Evolutionary conservation across 2,113 vertebrate species (phyloP).

Genomic region (Sceloporus tristichus): DNA sequence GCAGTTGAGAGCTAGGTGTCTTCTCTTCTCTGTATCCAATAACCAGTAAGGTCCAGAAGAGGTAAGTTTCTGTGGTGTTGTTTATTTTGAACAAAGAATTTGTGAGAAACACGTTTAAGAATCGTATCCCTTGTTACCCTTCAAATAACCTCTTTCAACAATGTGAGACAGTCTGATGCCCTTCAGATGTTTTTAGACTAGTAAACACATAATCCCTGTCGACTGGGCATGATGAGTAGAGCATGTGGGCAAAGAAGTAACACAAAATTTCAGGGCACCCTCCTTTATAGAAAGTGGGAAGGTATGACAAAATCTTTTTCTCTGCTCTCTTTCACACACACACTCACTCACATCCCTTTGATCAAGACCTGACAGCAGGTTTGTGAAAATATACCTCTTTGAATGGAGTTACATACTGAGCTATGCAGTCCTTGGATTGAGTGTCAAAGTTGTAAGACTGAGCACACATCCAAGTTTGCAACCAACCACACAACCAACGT

Average conservation of each 20-base stretch:
- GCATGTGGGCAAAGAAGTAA: background rate
- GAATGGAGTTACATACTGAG: too few species aligned
- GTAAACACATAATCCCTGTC: background rate
- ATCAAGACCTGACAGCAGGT: background rate
- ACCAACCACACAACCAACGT: too few species aligned
- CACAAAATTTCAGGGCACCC: background rate
- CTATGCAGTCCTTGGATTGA: background rate
- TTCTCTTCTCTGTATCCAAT: background rate
- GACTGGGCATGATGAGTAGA: background rate
- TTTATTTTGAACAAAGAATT: constrained; percentile 40
- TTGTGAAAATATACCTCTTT: background rate
- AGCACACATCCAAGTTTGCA: too few species aligned
- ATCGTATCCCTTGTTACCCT: constrained; percentile 35
- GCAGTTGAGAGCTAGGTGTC: background rate
- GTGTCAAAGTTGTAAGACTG: too few species aligned
- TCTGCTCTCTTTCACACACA: too few species aligned
- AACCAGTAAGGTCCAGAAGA: constrained; percentile 18
- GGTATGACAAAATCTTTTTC: background rate
- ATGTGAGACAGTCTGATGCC: background rate
- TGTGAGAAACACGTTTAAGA: background rate
- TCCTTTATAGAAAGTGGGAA: background rate
- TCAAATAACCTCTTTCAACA: background rate
- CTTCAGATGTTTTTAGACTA: background rate
- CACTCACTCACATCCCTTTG: constrained; percentile 2
- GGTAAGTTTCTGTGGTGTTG: background rate